Percentiles rank a stretch among this genome's conserved stretches.
Conservation (phyloP, 2,888 invertebrate species). For the Lasioglossum villosulum region DNA sequence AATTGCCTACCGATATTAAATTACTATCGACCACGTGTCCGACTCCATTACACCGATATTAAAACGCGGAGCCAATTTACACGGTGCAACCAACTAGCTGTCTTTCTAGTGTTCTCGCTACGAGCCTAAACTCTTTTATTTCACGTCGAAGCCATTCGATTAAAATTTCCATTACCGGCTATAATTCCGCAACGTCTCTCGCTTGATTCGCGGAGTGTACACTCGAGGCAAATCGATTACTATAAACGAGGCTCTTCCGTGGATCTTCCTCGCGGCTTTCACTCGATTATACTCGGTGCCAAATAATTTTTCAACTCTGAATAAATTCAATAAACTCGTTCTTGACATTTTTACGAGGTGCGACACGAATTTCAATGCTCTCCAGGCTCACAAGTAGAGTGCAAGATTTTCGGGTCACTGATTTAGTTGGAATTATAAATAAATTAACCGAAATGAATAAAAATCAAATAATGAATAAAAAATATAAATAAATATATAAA, state of each 20-base stretch:
- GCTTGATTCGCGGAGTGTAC: conserved; percentile 19
- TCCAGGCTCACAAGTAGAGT: no score
- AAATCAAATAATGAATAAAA: no score
- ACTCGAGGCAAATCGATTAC: neutral
- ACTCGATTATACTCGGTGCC: no score
- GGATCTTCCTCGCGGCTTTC: no score
- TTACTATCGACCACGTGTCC: conserved; percentile 62
- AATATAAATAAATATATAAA: no score
- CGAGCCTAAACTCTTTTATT: neutral
- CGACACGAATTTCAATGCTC: neutral
- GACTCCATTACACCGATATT: conserved; percentile 49
- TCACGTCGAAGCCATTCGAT: conserved; percentile 39
- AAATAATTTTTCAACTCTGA: no score
- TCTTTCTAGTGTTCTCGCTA: neutral
- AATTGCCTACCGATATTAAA: conserved; percentile 64
- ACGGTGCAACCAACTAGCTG: conserved; percentile 20
- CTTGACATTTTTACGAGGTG: no score
- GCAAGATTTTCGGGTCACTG: no score
- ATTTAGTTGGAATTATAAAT: no score
- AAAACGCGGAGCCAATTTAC: conserved; percentile 46
- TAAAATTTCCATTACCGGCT: conserved; percentile 60
- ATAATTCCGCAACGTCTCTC: conserved; percentile 30
- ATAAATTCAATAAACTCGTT: neutral
- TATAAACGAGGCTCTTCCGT: neutral
- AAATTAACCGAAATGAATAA: no score